Conservation (phyloP, 1,140 invertebrate species). For the Steinernema khuongi region DNA sequence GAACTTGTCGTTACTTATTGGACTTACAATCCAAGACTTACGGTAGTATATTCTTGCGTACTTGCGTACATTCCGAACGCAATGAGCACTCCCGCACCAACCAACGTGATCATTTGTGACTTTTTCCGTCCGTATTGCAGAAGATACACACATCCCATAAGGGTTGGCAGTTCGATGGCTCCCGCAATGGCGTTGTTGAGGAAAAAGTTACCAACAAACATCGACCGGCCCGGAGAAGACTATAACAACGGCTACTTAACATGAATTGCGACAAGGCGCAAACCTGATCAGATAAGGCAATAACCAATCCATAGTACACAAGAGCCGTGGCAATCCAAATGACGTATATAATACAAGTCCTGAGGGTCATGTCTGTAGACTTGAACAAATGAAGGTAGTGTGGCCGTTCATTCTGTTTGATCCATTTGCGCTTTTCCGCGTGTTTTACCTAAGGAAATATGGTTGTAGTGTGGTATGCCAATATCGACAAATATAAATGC, state of each 20-base stretch:
- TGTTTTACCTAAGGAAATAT: slow-evolving; percentile 38
- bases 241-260: slow-evolving; percentile 14
- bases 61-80: slow-evolving; percentile 47
- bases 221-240: slow-evolving; percentile 49
- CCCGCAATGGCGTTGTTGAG: slow-evolving; percentile 58
- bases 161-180: slow-evolving; percentile 54
- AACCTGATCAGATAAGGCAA: slow-evolving; percentile 55
- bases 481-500: no score
- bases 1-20: slow-evolving; percentile 16
- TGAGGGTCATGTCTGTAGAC: slow-evolving; percentile 38
- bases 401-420: slow-evolving; percentile 46
- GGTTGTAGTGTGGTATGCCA: no score
- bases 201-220: slow-evolving; percentile 58
- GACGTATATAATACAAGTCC: slow-evolving; percentile 49
- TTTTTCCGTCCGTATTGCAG: slow-evolving; percentile 53
- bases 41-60: slow-evolving; percentile 45
- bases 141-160: slow-evolving; percentile 52
- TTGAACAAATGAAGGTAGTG: slow-evolving; percentile 54
- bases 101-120: slow-evolving; percentile 56
- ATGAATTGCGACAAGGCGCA: not conserved
- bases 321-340: slow-evolving; percentile 57
- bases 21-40: slow-evolving; percentile 4
- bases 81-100: slow-evolving; percentile 48
- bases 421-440: slow-evolving; percentile 49
- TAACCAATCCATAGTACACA: slow-evolving; percentile 56